These are phyloP conservation scores for Sinocyclocheilus maitianheensis DNA, from an alignment of 2,113 vertebrate species.

Conservation along the genomic window DNA sequence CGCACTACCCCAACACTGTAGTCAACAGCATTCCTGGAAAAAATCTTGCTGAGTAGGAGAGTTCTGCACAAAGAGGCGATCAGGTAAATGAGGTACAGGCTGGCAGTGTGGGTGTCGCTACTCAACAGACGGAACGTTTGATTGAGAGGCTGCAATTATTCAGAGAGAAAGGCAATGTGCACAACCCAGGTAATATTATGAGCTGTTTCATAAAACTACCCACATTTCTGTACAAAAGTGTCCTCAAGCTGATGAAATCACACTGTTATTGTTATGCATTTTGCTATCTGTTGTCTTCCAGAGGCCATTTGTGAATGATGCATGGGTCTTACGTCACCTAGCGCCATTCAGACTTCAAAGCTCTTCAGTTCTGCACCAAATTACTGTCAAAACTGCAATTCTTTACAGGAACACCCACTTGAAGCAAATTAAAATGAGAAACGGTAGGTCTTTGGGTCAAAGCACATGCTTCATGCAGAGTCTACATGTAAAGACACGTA, in stretches of 20 bases:
- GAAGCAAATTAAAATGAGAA: background rate
- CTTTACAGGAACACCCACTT: background rate
- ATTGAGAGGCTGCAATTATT: constrained; percentile 51
- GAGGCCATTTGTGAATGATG: background rate
- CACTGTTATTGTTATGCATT: background rate
- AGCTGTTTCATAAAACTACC: background rate
- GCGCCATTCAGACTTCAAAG: constrained; percentile 9
- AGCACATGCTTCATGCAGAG: constrained; percentile 3
- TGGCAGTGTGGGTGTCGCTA: constrained; percentile 2
- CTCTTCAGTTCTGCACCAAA: background rate
- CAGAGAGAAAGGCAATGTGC: constrained; percentile 25
- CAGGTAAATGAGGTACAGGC: constrained; percentile 34
- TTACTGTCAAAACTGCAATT: background rate
- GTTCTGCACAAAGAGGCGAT: constrained; percentile 17
- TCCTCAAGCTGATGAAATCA: constrained; percentile 16
- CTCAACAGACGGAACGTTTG: constrained; percentile 38
- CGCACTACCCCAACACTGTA: background rate
- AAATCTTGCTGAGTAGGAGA: constrained; percentile 7
- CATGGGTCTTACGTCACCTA: background rate
- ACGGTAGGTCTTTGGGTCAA: background rate
- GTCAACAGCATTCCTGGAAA: constrained; percentile 8
- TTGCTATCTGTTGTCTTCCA: constrained; percentile 3
- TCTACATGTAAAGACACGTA: background rate
- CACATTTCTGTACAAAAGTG: background rate
- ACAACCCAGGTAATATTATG: constrained; percentile 27